Percentiles rank a stretch among this genome's conserved stretches.
Conservation (phyloP, 2,797 vertebrate genomes). For the Leptodactylus fallax region DNA sequence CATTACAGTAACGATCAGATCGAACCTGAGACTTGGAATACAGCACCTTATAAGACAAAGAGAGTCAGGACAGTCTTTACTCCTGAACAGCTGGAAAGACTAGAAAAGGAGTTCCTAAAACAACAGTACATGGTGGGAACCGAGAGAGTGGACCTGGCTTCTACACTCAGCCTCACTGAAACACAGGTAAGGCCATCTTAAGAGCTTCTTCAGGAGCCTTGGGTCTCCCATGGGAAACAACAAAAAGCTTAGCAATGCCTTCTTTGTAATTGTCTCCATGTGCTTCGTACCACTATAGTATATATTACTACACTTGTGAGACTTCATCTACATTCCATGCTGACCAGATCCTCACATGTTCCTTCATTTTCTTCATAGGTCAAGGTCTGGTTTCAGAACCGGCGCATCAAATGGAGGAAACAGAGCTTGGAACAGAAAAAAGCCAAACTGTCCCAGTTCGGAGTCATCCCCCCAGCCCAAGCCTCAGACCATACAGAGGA, state of each 20-base stretch:
- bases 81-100: constrained; percentile 76
- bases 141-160: constrained; percentile 75
- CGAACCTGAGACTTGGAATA: constrained; percentile 62
- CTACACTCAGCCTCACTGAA: constrained; percentile 75
- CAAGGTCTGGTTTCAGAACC: constrained; percentile 84
- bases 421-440: constrained; percentile 79
- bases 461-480: constrained; percentile 18
- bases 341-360: not conserved
- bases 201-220: not conserved
- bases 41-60: constrained; percentile 70
- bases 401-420: constrained; percentile 82
- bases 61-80: constrained; percentile 78
- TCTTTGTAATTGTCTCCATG: too few species aligned
- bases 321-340: too few species aligned
- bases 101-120: constrained; percentile 78
- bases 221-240: not conserved
- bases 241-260: too few species aligned
- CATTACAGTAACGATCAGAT: constrained; percentile 48
- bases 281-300: too few species aligned
- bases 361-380: constrained; percentile 68
- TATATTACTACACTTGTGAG: too few species aligned
- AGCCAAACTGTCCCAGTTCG: constrained; percentile 65
- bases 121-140: constrained; percentile 81
- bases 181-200: constrained; percentile 73
- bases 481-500: constrained; percentile 25